These are phyloP conservation scores for Iguana delicatissima DNA, from an alignment of 2,797 vertebrate species.

Conservation along the genomic window DNA sequence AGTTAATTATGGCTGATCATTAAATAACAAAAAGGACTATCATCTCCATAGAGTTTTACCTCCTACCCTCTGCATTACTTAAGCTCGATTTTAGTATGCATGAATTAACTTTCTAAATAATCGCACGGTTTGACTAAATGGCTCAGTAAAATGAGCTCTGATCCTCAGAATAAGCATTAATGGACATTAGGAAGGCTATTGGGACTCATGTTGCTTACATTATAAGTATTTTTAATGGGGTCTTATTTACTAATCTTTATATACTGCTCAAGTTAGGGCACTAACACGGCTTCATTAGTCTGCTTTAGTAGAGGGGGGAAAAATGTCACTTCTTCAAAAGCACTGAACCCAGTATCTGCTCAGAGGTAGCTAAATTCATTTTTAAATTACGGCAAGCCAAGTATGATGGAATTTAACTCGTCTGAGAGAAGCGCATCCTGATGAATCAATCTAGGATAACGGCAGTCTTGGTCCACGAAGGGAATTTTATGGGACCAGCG, in stretches of 20 bases:
- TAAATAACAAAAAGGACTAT: slow-evolving; percentile 88
- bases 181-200: slow-evolving; percentile 85
- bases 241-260: slow-evolving; percentile 87
- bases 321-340: slow-evolving; percentile 76
- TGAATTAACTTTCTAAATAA: slow-evolving; percentile 90
- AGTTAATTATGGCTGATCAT: slow-evolving; percentile 89
- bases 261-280: slow-evolving; percentile 80
- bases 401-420: slow-evolving; percentile 71
- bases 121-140: slow-evolving; percentile 87
- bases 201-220: slow-evolving; percentile 84
- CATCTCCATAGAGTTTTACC: slow-evolving; percentile 85
- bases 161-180: slow-evolving; percentile 86
- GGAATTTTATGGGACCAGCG: slow-evolving; percentile 62
- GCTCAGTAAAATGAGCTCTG: slow-evolving; percentile 86
- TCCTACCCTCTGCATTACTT: slow-evolving; percentile 87
- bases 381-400: slow-evolving; percentile 75
- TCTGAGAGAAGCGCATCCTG: slow-evolving; percentile 63
- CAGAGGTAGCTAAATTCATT: slow-evolving; percentile 76
- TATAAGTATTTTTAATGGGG: slow-evolving; percentile 84
- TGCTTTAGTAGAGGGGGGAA: slow-evolving; percentile 69
- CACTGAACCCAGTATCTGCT: slow-evolving; percentile 80
- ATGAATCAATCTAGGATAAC: slow-evolving; percentile 76
- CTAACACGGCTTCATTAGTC: slow-evolving; percentile 78
- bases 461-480: slow-evolving; percentile 63
- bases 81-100: slow-evolving; percentile 87